These are phyloP conservation scores for Meloidogyne hapla DNA, from an alignment of 1,140 invertebrate species.

Conservation along the genomic window DNA sequence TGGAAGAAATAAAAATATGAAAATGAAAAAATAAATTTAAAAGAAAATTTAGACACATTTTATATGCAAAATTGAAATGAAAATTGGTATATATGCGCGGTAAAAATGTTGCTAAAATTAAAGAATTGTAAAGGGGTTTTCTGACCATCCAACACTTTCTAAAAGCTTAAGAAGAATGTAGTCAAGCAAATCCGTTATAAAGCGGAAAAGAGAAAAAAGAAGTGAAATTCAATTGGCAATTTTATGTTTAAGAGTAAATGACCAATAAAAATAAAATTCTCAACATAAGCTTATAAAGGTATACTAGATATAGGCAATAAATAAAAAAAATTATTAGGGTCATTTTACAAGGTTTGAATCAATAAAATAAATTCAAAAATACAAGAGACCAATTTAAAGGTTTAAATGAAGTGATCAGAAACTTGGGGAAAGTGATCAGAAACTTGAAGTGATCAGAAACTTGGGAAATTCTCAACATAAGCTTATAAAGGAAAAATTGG, in stretches of 20 bases:
- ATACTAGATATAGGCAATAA: neutral
- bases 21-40: neutral
- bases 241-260: neutral
- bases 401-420: too few relatives aligned
- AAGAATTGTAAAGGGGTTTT: neutral
- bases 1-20: neutral
- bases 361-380: too few relatives aligned
- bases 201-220: neutral
- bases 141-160: neutral
- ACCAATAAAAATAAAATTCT: neutral
- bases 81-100: neutral
- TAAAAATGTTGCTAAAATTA: slow-evolving; percentile 5
- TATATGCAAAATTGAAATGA: neutral
- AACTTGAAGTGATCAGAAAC: too few relatives aligned
- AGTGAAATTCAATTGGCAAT: neutral
- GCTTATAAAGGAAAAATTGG: too few relatives aligned
- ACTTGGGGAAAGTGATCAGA: too few relatives aligned
- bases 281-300: neutral
- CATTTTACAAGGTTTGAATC: too few relatives aligned
- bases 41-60: too few relatives aligned
- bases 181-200: neutral
- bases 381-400: too few relatives aligned
- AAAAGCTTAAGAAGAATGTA: slow-evolving; percentile 3
- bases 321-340: neutral
- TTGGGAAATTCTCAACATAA: too few relatives aligned